Evolutionary conservation across 1,140 invertebrate species (phyloP), one percentile per base, ranked within the genome.

Genomic region (Centruroides vittatus): DNA sequence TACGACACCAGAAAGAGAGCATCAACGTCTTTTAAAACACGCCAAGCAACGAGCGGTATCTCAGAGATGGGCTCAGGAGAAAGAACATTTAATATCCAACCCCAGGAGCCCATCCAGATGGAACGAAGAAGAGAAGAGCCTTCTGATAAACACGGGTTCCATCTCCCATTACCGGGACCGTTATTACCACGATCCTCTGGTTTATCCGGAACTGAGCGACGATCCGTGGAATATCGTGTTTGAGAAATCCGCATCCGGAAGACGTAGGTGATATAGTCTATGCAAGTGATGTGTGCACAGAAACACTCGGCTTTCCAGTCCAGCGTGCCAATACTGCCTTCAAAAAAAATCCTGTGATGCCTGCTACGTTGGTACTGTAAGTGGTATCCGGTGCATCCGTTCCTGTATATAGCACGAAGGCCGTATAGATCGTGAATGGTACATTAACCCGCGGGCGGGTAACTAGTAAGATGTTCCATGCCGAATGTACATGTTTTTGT

Each of bases 151-250:
- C 1, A 83, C 86, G 47, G 93, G 93, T 0, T 80, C 84, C 23
- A 89, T 95, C 1, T 84, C 88, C 68, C 91, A 90, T 5, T 95
- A 92, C 78, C 83, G 87, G 49, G 89, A 89, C 41, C 81, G 87
- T 0, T 93, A 94, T 71, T 86, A 93, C 55, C 89, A 93, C 72
- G 89, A 88, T 70, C 84, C 93, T 52, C 83, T 88, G 67, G 80
- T 85, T 66, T 95, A 88, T 77, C 91, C 93, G 0, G 86, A 92
- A 68, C 75, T 97, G 8, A 91, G 92, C 4, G 93, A 96, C 70
- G 93, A 98, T 75, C 91, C 91, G 11, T 91, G 89, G 47, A 98
- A 96, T 76, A 86, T 98, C 6, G 83, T 85, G 36, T 93, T 94
- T 72, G 82, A 83, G 13, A 78, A 85, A 64, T 41, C n/a, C 23